A percentile compares a stretch with the other conserved stretches of the same genome.
Conservation (phyloP, 64 coral and sea anemone species). For the Pachyseris speciosa region DNA sequence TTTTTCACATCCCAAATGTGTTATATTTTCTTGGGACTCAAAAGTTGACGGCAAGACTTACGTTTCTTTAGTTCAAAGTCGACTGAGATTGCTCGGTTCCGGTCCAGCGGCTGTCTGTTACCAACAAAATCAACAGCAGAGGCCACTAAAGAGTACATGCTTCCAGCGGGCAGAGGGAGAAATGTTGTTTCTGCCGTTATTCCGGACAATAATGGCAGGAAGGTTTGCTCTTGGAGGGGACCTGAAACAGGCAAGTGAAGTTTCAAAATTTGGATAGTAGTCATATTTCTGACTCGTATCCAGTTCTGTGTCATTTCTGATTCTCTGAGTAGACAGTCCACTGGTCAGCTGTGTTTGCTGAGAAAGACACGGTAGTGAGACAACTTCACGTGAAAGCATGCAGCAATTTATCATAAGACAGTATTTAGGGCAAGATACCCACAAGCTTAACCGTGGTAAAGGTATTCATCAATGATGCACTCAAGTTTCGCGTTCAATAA, state of each 20-base stretch:
- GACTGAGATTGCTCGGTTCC: conserved; percentile 11
- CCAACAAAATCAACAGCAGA: conserved; percentile 75
- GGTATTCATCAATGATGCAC: too few species aligned
- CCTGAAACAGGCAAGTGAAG: not conserved
- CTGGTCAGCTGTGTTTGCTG: too few species aligned
- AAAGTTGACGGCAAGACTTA: not conserved
- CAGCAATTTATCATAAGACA: too few species aligned
- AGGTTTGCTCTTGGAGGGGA: conserved; percentile 5
- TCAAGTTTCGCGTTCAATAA: too few species aligned
- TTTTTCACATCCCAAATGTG: too few species aligned
- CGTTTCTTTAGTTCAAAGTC: conserved; percentile 25
- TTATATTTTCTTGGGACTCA: too few species aligned
- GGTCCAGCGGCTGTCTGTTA: conserved; percentile 52
- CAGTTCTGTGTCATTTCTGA: too few species aligned
- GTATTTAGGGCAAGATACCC: too few species aligned
- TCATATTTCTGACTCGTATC: not conserved
- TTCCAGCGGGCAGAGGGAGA: conserved; percentile 58
- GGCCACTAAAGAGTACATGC: conserved; percentile 58
- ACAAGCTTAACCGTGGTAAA: too few species aligned
- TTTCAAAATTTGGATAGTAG: not conserved
- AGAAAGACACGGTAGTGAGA: too few species aligned
- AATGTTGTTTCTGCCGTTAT: conserved; percentile 64
- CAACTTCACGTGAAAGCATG: too few species aligned
- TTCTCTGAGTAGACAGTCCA: too few species aligned
- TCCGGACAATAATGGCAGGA: conserved; percentile 34